Conservation (phyloP, 2,797 vertebrate genomes). For the Helostoma temminkii region DNA sequence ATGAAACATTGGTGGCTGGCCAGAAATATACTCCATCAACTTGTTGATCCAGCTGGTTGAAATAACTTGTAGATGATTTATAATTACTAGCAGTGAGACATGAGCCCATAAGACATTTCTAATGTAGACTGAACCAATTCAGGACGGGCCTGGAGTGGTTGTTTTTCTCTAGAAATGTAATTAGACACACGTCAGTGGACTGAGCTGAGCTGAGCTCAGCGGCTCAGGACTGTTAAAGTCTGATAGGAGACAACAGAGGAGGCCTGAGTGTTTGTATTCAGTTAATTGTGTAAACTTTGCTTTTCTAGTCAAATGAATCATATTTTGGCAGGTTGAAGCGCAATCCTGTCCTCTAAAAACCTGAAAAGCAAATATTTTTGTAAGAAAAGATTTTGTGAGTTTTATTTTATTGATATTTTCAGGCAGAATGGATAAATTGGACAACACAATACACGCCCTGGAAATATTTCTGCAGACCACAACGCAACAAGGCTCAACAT, state of each 20-base stretch:
- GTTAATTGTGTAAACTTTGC: neutral
- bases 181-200: slow-evolving; percentile 56
- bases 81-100: slow-evolving; percentile 73
- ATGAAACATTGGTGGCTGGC: slow-evolving; percentile 75
- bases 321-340: neutral
- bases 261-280: slow-evolving; percentile 7
- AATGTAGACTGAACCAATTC: slow-evolving; percentile 49
- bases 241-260: slow-evolving; percentile 18
- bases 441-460: too few species aligned
- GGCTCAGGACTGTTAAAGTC: slow-evolving; percentile 20
- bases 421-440: neutral
- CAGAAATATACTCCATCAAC: slow-evolving; percentile 75
- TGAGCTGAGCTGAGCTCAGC: slow-evolving; percentile 29
- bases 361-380: neutral
- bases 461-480: neutral
- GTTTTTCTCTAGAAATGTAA: slow-evolving; percentile 53
- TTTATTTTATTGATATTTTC: neutral
- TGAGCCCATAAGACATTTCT: slow-evolving; percentile 45
- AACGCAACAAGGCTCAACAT: neutral
- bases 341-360: neutral
- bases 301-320: neutral
- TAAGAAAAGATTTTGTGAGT: neutral
- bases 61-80: slow-evolving; percentile 78
- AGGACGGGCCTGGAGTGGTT: slow-evolving; percentile 31
- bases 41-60: slow-evolving; percentile 84